Conservation (phyloP, 2,888 invertebrate genomes). For the Eulithis testata region DNA sequence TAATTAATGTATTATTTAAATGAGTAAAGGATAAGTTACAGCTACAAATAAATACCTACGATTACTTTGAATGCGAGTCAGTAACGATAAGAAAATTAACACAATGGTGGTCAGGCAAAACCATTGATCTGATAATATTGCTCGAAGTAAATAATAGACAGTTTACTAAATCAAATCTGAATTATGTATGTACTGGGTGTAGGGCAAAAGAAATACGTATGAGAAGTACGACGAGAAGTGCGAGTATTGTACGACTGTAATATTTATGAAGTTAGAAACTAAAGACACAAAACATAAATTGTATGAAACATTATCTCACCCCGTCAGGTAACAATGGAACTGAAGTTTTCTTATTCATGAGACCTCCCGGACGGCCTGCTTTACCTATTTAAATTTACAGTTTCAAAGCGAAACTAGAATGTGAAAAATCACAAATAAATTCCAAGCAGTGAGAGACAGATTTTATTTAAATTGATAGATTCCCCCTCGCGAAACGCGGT, state of each 20-base stretch:
- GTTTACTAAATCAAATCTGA: background rate
- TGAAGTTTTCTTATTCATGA: slow-evolving; percentile 39
- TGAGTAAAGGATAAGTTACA: background rate
- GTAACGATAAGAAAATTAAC: too few species aligned
- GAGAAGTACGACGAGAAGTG: too few species aligned
- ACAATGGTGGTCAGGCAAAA: too few species aligned
- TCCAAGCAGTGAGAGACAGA: slow-evolving; percentile 9
- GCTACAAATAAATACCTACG: background rate
- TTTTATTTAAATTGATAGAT: slow-evolving; percentile 34
- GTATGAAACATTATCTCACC: slow-evolving; percentile 18
- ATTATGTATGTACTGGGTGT: background rate
- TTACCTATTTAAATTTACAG: slow-evolving; percentile 34
- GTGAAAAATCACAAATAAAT: slow-evolving; percentile 4
- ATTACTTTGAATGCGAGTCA: background rate
- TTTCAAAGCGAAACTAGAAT: slow-evolving; percentile 30
- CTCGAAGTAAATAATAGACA: background rate
- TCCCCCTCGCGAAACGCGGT: slow-evolving; percentile 23
- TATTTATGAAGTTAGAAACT: slow-evolving; percentile 21
- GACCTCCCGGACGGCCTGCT: slow-evolving; percentile 29
- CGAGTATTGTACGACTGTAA: background rate
- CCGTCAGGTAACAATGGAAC: slow-evolving; percentile 25
- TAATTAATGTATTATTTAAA: background rate
- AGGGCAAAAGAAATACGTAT: background rate
- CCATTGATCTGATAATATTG: too few species aligned
- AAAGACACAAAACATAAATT: slow-evolving; percentile 23